Percentiles rank a stretch among this genome's conserved stretches.
phyloP scores from a whole-genome alignment of 2,888 invertebrate genomes.

The Prostheceraeus crozeri region DNA sequence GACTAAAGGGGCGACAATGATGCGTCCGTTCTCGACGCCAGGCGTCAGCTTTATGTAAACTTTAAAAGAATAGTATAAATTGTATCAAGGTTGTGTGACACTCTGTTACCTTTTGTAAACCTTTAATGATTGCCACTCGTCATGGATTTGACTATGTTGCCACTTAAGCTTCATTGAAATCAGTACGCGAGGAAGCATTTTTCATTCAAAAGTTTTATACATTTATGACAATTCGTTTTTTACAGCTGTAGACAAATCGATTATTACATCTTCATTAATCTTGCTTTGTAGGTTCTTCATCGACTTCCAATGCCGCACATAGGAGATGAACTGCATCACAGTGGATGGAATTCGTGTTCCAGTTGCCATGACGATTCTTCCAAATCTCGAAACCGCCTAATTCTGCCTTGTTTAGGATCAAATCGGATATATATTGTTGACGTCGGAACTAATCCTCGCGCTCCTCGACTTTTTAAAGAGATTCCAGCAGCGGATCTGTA shows the following conservation, averaged over 20 bases:
- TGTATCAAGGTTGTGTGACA: too few relatives aligned
- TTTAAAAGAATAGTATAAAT: too few relatives aligned
- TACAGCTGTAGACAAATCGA: not conserved
- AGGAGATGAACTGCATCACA: constrained; percentile 85
- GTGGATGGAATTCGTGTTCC: constrained; percentile 93
- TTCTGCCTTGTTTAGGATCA: constrained; percentile 73
- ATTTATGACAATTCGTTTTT: too few relatives aligned
- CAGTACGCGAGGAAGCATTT: too few relatives aligned
- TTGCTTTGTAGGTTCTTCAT: constrained; percentile 75
- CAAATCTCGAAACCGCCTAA: constrained; percentile 67
- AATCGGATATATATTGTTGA: constrained; percentile 77
- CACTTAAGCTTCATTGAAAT: too few relatives aligned
- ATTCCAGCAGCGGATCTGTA: constrained; percentile 74
- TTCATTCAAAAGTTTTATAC: too few relatives aligned
- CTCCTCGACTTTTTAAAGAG: constrained; percentile 61
- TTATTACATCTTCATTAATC: not conserved
- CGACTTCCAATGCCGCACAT: constrained; percentile 69
- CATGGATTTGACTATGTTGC: too few relatives aligned
- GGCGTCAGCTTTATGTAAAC: too few relatives aligned
- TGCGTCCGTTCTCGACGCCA: too few relatives aligned
- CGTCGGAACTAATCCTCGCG: constrained; percentile 66
- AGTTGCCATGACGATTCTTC: constrained; percentile 67
- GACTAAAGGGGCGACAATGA: too few relatives aligned
- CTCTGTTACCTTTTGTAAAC: too few relatives aligned
- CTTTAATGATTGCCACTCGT: too few relatives aligned